Evolutionary conservation across 2,113 vertebrate genomes (phyloP).

Genomic region (Eudyptes chrysolophus): DNA sequence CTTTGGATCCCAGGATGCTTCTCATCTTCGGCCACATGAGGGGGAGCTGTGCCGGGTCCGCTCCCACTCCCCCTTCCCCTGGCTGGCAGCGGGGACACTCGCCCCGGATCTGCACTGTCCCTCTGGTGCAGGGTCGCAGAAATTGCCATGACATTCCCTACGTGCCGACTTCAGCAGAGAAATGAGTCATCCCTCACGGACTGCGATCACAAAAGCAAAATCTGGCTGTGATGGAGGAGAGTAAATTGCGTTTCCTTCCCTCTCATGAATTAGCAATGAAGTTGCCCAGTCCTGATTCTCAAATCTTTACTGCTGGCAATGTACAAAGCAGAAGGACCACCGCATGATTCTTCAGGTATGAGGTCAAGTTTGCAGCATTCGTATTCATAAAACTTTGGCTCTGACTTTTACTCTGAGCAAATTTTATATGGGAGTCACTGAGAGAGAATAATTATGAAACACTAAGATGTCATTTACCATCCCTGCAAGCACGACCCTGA

Average conservation of each 20-base stretch:
- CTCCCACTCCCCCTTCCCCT: neutral
- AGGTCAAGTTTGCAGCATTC: neutral
- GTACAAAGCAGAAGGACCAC: neutral
- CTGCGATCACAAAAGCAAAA: neutral
- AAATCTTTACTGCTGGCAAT: neutral
- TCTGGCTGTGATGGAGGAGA: neutral
- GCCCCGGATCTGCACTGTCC: accelerated
- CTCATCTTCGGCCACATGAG: accelerated
- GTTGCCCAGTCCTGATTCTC: neutral
- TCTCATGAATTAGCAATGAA: neutral
- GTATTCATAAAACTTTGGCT: neutral
- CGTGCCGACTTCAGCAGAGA: neutral
- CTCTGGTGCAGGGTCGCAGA: neutral
- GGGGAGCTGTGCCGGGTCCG: accelerated
- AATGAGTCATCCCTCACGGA: neutral
- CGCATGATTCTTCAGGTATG: neutral
- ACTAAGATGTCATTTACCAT: neutral
- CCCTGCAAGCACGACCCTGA: neutral
- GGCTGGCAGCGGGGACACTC: neutral
- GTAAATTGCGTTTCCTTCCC: neutral
- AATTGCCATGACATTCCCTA: neutral
- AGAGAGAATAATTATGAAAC: neutral
- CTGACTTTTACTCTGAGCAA: neutral
- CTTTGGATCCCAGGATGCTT: neutral
- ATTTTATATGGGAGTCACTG: neutral